Percentiles rank a stretch among this genome's conserved stretches.
phyloP scores from a whole-genome alignment of 1,140 invertebrate species.

The Apis dorsata region DNA sequence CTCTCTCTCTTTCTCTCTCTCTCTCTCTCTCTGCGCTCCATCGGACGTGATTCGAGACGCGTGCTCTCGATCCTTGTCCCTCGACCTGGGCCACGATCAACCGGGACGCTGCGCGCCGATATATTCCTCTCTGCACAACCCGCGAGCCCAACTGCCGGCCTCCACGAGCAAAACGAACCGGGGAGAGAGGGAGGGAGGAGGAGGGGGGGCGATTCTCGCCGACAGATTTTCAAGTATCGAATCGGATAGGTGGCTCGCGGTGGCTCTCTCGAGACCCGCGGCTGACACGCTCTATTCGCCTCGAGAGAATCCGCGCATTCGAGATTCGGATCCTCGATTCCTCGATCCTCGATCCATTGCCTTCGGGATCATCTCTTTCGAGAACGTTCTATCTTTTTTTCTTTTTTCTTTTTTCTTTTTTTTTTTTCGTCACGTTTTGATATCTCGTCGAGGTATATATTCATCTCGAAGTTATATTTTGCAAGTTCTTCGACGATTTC shows the following conservation, averaged over 20 bases:
- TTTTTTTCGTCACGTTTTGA: too few species aligned
- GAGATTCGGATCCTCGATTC: too few species aligned
- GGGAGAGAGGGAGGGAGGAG: too few species aligned
- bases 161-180: slow-evolving; percentile 35
- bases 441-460: too few species aligned
- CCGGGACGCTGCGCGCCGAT: not conserved
- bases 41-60: not conserved
- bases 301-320: too few species aligned
- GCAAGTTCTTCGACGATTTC: too few species aligned
- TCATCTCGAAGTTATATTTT: too few species aligned
- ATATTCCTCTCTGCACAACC: slow-evolving; percentile 47
- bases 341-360: too few species aligned
- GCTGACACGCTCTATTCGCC: not conserved
- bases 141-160: slow-evolving; percentile 34
- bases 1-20: not conserved
- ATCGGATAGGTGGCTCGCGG: slow-evolving; percentile 20
- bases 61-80: slow-evolving; percentile 38
- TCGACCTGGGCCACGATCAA: not conserved
- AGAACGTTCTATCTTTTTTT: too few species aligned
- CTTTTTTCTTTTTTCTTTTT: too few species aligned
- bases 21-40: slow-evolving; percentile 20
- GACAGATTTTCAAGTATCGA: slow-evolving; percentile 47
- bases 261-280: not conserved
- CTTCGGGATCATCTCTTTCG: too few species aligned
- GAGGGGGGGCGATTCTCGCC: slow-evolving; percentile 1